Evolutionary conservation across 2,797 vertebrate species (phyloP).

Genomic region (Anniella stebbinsi): DNA sequence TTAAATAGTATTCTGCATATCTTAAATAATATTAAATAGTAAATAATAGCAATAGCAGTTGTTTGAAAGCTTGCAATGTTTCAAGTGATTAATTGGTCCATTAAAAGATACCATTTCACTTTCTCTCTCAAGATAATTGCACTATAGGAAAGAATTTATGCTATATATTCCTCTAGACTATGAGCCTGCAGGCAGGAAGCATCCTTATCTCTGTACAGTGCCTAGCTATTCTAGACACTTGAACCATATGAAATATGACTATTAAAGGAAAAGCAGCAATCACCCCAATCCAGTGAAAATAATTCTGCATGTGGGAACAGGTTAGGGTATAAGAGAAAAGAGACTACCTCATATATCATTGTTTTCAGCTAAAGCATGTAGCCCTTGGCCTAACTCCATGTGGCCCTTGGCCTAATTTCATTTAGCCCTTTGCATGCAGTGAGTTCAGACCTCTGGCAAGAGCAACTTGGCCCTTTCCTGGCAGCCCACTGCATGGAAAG

Average conservation of each 20-base stretch:
- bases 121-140: slow-evolving; percentile 17
- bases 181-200: neutral
- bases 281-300: neutral
- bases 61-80: slow-evolving; percentile 11
- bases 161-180: neutral
- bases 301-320: neutral
- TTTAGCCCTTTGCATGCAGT: too few species aligned
- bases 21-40: neutral
- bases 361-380: neutral
- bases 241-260: neutral
- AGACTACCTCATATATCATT: neutral
- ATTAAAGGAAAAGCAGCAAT: neutral
- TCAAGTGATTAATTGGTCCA: slow-evolving; percentile 10
- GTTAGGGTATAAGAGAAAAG: neutral
- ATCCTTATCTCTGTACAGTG: neutral
- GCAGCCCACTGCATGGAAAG: too few species aligned
- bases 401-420: too few species aligned
- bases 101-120: slow-evolving; percentile 25
- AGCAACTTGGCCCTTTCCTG: too few species aligned
- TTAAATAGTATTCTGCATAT: neutral
- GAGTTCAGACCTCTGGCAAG: too few species aligned
- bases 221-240: neutral
- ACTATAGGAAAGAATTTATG: neutral
- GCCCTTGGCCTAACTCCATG: too few species aligned
- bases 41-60: slow-evolving; percentile 12